Conservation (phyloP, 2,888 invertebrate genomes). For the Orchestes rusci region DNA sequence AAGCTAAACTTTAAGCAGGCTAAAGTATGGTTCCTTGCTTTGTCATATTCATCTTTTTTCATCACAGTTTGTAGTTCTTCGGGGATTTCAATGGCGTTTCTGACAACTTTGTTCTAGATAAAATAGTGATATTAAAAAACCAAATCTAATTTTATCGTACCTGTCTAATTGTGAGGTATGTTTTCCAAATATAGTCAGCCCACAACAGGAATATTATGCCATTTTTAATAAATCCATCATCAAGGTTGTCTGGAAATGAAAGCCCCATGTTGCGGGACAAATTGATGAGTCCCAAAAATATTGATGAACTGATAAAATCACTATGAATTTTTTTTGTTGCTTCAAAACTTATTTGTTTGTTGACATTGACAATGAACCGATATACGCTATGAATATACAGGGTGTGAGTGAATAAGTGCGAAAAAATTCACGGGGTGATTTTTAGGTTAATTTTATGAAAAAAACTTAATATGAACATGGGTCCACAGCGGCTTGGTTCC, state of each 20-base stretch:
- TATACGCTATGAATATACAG: too few relatives aligned
- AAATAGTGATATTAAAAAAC: background rate
- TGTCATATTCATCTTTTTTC: conserved; percentile 79
- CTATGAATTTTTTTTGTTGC: too few relatives aligned
- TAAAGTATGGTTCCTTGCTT: conserved; percentile 81
- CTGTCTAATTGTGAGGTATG: conserved; percentile 78
- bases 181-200: conserved; percentile 74
- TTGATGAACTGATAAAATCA: too few relatives aligned
- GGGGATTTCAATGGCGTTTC: conserved; percentile 66
- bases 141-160: conserved; percentile 46
- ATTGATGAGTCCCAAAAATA: too few relatives aligned
- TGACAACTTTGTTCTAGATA: conserved; percentile 64
- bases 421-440: too few relatives aligned
- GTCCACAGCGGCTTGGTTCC: too few relatives aligned
- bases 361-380: too few relatives aligned
- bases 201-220: conserved; percentile 60
- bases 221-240: conserved; percentile 40
- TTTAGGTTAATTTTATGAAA: too few relatives aligned
- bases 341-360: too few relatives aligned
- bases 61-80: conserved; percentile 67
- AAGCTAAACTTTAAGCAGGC: conserved; percentile 80
- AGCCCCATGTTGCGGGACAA: conserved; percentile 6
- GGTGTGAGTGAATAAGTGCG: too few relatives aligned
- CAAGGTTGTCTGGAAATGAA: conserved; percentile 15
- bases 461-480: too few relatives aligned